Evolutionary conservation across 2,113 vertebrate genomes (phyloP).

Genomic region (Ginglymostoma cirratum): DNA sequence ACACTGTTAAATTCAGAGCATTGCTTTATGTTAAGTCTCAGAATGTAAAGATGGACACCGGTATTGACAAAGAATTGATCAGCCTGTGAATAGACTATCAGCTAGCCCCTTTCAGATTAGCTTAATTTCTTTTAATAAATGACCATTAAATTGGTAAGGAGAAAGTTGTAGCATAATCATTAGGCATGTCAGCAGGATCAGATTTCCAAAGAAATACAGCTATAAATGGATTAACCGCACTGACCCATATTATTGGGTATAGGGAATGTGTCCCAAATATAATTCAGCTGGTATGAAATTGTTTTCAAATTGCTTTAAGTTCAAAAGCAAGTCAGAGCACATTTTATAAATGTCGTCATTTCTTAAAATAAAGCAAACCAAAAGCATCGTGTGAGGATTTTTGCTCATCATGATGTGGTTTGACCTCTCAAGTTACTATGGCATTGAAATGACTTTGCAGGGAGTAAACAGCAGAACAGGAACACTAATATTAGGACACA

Average conservation of each 20-base stretch:
- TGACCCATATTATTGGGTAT: not conserved
- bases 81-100: constrained; percentile 33
- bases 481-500: constrained; percentile 12
- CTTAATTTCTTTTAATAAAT: constrained; percentile 23
- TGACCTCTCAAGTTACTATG: constrained; percentile 18
- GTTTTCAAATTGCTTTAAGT: not conserved
- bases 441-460: not conserved
- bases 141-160: not conserved
- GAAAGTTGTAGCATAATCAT: constrained; percentile 11
- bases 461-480: constrained; percentile 3
- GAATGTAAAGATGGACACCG: constrained; percentile 34
- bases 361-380: not conserved
- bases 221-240: not conserved
- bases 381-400: not conserved
- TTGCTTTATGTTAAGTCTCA: not conserved
- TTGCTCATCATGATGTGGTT: not conserved
- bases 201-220: constrained; percentile 8
- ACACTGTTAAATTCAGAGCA: not conserved
- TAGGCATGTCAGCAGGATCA: not conserved
- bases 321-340: not conserved
- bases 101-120: not conserved
- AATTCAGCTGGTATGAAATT: not conserved
- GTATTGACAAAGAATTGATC: constrained; percentile 36
- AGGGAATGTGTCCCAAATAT: not conserved
- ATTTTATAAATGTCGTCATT: not conserved